Evolutionary conservation across 1,140 invertebrate species (phyloP), one percentile per base, ranked within the genome.

Genomic region (Apis florea): DNA sequence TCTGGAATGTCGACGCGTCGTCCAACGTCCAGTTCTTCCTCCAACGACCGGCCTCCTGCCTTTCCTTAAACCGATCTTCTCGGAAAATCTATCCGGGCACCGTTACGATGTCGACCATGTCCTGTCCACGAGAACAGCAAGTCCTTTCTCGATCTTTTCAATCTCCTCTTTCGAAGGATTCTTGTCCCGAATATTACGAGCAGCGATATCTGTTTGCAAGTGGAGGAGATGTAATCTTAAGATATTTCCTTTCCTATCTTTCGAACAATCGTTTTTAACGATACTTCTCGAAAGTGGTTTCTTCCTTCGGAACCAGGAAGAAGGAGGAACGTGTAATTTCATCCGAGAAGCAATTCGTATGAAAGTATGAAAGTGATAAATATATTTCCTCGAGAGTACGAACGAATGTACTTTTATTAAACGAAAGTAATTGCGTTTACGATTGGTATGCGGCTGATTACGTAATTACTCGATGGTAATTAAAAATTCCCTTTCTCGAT

Each of bases 31-130:
- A 87, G 88, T 89, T 89, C 88, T 89, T 89, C 85, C 68, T 83
- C 81, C 81, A 71, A 71, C 53, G 71, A 64, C 69, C 80, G 79
- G 87, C 74, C 88, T 87, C 69, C 80, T 76, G 87, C 74, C 88
- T 87, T 89, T 89, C 88, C 88, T 89, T 87, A 89, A 89, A 89
- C 59, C 81, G 76, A 61, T 59, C 74, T 89, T 89, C 88, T 89
- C 87, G 73, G 88, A 89, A 89, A 83, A 86, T 89, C 88, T 87
- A 81, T 87, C 85, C 85, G 78, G 63, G 66, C 87, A 89, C 88
- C 88, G 88, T 89, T 89, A 89, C 85, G 83, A 89, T 89, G 76
- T 64, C 73, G 83, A 67, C 77, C 83, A 83, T 79, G 80, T 73
- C 69, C 31, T 31, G 54, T 78, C 58, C 63, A 26, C n/a, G 64